Conservation (phyloP, 2,113 vertebrate species). For the Psilopogon haemacephalus region DNA sequence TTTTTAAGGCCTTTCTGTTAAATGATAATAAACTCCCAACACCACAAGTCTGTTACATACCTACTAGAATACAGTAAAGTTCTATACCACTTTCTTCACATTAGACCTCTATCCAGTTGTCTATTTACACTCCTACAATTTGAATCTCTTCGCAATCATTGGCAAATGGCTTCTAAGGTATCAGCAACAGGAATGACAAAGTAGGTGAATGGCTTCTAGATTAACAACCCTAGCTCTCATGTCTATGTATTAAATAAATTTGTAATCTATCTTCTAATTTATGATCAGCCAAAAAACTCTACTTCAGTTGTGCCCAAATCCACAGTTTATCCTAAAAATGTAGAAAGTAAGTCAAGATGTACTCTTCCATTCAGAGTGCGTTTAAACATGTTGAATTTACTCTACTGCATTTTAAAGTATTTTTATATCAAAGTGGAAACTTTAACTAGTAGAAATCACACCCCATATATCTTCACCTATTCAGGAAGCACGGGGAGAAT, state of each 20-base stretch:
- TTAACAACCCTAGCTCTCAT: neutral
- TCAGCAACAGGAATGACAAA: neutral
- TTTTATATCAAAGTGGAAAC: neutral
- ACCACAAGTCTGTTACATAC: fast-evolving
- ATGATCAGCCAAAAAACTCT: neutral
- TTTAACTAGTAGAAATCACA: neutral
- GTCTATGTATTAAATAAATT: neutral
- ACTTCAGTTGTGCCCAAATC: neutral
- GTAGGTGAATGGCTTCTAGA: neutral
- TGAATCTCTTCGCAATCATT: neutral
- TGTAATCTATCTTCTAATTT: neutral
- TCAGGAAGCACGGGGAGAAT: neutral
- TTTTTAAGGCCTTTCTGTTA: neutral
- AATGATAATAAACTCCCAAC: neutral
- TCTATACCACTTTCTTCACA: neutral
- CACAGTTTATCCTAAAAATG: neutral
- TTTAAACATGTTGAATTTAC: neutral
- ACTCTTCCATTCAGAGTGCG: neutral
- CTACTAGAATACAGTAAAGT: neutral
- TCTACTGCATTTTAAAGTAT: neutral
- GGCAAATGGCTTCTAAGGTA: neutral
- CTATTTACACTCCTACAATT: neutral
- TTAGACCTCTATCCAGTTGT: too few species aligned
- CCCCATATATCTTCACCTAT: neutral
- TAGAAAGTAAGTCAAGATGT: neutral